phyloP scores from a whole-genome alignment of 2,113 vertebrate species.

The Garra rufa region DNA sequence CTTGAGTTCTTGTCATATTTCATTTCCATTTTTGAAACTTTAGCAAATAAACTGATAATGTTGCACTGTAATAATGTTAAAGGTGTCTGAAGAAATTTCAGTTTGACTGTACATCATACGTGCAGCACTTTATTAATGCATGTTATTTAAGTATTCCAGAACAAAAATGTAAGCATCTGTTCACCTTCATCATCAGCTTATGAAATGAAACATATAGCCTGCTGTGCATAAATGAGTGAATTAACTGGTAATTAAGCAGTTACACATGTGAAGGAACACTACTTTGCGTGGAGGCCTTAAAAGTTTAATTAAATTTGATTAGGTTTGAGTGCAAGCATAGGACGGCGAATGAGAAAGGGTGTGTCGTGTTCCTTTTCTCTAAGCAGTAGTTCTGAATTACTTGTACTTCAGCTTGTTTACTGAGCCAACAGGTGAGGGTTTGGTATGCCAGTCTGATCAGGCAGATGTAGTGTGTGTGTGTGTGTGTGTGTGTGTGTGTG shows the following conservation, averaged over 20 bases:
- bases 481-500: not conserved
- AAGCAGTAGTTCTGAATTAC: not conserved
- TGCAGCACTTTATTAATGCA: not conserved
- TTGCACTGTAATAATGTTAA: too few relatives aligned
- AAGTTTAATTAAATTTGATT: not conserved
- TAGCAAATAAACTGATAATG: too few relatives aligned
- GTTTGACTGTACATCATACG: too few relatives aligned
- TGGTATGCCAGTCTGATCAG: conserved; percentile 12
- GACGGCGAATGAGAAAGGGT: not conserved
- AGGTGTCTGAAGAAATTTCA: too few relatives aligned
- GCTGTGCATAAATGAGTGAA: not conserved
- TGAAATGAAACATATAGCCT: not conserved
- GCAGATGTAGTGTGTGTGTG: conserved; percentile 5
- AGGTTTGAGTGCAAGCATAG: not conserved
- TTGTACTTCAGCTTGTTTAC: not conserved
- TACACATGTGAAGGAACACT: not conserved
- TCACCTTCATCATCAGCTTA: not conserved
- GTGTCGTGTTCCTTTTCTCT: not conserved
- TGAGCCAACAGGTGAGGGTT: conserved; percentile 1
- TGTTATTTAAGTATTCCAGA: not conserved
- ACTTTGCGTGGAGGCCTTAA: not conserved
- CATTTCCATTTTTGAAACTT: too few relatives aligned
- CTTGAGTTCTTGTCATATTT: too few relatives aligned
- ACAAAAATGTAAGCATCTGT: not conserved
- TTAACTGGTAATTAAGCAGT: not conserved